A percentile compares a stretch with the other conserved stretches of the same genome.
These are phyloP conservation scores for Actenoides lindsayi DNA, from an alignment of 2,113 vertebrate genomes.

Conservation along the genomic window DNA sequence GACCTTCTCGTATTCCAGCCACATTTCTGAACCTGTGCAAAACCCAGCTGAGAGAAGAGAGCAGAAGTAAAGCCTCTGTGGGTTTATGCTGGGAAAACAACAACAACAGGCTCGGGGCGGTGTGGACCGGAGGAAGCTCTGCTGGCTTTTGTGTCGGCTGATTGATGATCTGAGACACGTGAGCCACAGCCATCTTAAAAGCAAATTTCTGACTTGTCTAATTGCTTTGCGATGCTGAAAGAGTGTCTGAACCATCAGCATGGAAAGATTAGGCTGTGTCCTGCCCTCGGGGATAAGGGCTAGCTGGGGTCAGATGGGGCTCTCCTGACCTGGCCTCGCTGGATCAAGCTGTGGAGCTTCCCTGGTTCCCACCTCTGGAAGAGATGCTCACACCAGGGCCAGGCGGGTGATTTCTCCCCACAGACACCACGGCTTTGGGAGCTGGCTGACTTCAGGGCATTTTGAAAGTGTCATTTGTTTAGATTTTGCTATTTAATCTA, in stretches of 20 bases:
- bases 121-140: rapidly evolving
- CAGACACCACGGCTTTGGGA: neutral
- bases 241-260: neutral
- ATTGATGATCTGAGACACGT: neutral
- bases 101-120: rapidly evolving
- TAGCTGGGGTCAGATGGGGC: neutral
- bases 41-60: neutral
- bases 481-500: neutral
- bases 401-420: neutral
- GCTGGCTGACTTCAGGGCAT: neutral
- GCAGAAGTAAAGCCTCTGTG: rapidly evolving
- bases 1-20: rapidly evolving
- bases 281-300: neutral
- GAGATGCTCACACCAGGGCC: neutral
- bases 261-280: neutral
- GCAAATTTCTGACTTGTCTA: neutral
- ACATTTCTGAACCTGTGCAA: neutral
- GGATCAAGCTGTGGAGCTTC: neutral
- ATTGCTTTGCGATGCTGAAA: neutral
- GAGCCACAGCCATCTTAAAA: rapidly evolving
- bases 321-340: neutral
- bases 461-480: neutral
- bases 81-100: rapidly evolving
- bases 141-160: neutral
- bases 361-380: no score